These are phyloP conservation scores for Coleophora deauratella DNA, from an alignment of 2,888 invertebrate species.

Conservation along the genomic window DNA sequence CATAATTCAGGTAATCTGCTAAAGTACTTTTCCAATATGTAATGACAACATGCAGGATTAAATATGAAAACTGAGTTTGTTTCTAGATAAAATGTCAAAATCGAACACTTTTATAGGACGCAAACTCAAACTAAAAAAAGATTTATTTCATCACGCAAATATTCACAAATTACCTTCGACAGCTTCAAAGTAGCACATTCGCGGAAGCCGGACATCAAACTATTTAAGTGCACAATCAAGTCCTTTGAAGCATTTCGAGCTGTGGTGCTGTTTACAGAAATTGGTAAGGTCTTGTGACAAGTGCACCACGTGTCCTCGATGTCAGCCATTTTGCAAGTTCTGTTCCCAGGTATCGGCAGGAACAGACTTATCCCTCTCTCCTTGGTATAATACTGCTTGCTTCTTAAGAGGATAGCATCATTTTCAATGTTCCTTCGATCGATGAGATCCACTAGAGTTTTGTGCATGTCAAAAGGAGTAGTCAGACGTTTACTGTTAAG, in stretches of 20 bases:
- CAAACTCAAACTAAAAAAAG: background rate
- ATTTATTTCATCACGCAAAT: background rate
- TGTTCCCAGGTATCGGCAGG: slow-evolving; percentile 74
- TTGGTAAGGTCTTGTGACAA: slow-evolving; percentile 76
- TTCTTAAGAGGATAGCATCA: background rate
- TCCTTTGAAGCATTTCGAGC: background rate
- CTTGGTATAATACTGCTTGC: background rate
- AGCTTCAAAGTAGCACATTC: background rate
- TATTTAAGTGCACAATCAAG: background rate
- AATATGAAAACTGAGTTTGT: too few species aligned
- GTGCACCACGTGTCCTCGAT: slow-evolving; percentile 90
- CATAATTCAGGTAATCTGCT: too few species aligned
- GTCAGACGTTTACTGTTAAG: slow-evolving; percentile 79
- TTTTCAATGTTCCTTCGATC: slow-evolving; percentile 28
- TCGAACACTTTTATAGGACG: too few species aligned
- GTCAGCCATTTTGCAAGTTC: slow-evolving; percentile 82
- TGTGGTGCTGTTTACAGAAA: slow-evolving; percentile 34
- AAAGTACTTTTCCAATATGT: too few species aligned
- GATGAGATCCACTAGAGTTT: slow-evolving; percentile 80
- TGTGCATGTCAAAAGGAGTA: slow-evolving; percentile 83
- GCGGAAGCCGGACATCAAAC: background rate
- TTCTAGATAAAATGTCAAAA: too few species aligned
- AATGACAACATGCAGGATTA: too few species aligned
- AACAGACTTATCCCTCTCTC: slow-evolving; percentile 77
- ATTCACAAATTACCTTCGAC: background rate